phyloP scores from a whole-genome alignment of 92 coral and sea anemone species.

The Paramuricea clavata region DNA sequence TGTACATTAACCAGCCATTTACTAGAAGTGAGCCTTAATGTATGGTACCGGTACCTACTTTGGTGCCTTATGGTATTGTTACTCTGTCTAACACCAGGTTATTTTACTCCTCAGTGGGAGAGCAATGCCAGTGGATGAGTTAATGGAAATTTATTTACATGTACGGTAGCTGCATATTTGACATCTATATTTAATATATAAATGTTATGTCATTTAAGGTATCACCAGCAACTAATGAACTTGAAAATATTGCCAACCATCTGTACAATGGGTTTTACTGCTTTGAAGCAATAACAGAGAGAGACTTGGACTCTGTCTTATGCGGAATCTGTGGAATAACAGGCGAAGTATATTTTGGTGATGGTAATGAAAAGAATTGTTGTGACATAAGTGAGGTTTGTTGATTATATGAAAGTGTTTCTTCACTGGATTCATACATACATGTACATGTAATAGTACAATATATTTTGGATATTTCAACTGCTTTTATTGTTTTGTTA shows the following conservation, averaged over 20 bases:
- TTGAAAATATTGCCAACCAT: constrained; percentile 20
- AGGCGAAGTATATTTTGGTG: constrained; percentile 50
- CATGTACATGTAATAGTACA: not conserved
- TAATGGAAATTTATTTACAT: too few species aligned
- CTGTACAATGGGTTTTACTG: constrained; percentile 55
- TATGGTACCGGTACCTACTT: too few species aligned
- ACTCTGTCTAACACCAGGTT: too few species aligned
- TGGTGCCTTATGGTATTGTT: too few species aligned
- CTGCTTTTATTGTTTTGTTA: too few species aligned
- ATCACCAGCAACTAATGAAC: not conserved
- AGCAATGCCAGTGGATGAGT: too few species aligned
- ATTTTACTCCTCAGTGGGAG: too few species aligned
- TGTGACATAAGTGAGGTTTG: constrained; percentile 35
- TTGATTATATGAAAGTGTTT: not conserved
- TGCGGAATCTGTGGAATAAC: constrained; percentile 40
- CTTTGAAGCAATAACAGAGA: constrained; percentile 50
- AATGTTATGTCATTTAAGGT: not conserved
- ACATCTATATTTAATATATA: not conserved
- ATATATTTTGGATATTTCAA: not conserved
- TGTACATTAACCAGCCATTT: too few species aligned
- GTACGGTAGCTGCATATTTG: not conserved
- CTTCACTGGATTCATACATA: not conserved
- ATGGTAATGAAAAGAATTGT: constrained; percentile 57
- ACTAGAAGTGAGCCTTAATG: too few species aligned
- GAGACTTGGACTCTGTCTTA: constrained; percentile 39